Evolutionary conservation across 2,888 invertebrate species (phyloP).

Genomic region (Lasioglossum calceatum): DNA sequence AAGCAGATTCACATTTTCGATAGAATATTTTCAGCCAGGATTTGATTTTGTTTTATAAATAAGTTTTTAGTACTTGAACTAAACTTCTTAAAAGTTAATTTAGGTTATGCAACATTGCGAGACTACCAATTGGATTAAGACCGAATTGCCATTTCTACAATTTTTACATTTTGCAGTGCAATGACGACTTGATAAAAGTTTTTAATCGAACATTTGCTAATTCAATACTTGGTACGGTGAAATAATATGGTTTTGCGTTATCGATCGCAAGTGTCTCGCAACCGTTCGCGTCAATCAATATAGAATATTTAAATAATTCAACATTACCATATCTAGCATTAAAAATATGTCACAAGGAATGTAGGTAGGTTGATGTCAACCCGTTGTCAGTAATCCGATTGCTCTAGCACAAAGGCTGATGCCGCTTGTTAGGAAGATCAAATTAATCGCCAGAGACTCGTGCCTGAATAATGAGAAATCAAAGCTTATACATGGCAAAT

Average conservation of each 20-base stretch:
- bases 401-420: conserved; percentile 18
- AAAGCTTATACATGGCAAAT: conserved; percentile 12
- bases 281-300: neutral
- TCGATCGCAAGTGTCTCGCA: neutral
- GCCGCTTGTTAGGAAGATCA: conserved; percentile 46
- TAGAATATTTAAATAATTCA: neutral
- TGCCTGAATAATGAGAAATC: conserved; percentile 27
- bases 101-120: conserved; percentile 27
- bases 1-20: neutral
- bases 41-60: neutral
- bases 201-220: neutral
- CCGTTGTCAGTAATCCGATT: conserved; percentile 44
- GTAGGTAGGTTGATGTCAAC: neutral
- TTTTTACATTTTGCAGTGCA: neutral
- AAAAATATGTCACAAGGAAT: neutral
- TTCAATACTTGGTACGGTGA: neutral
- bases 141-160: conserved; percentile 6
- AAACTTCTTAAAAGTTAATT: neutral
- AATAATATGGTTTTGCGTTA: neutral
- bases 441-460: conserved; percentile 32
- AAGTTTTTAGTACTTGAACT: neutral
- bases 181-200: conserved; percentile 29
- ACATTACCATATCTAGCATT: neutral
- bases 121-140: conserved; percentile 28
- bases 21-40: neutral